Evolutionary conservation across 2,113 vertebrate genomes (phyloP).

Genomic region (Oreotrochilus melanogaster): DNA sequence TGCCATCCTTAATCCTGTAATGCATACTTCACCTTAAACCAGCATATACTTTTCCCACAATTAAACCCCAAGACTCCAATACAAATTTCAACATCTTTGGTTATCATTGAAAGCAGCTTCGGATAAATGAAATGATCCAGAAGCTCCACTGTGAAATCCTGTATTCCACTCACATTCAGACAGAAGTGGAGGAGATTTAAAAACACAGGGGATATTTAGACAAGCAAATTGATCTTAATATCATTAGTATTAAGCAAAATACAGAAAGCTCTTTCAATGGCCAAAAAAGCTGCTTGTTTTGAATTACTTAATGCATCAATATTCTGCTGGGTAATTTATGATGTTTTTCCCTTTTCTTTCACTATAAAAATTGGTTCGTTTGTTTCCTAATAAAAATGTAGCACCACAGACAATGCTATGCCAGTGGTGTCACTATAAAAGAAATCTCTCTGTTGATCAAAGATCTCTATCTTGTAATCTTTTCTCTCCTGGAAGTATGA

Average conservation of each 20-base stretch:
- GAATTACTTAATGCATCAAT: neutral
- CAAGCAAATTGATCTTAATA: neutral
- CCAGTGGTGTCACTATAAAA: neutral
- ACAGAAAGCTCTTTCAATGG: neutral
- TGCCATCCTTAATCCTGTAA: neutral
- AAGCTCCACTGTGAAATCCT: neutral
- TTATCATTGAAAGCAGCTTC: neutral
- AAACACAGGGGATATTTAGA: neutral
- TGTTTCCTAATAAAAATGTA: neutral
- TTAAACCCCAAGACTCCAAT: neutral
- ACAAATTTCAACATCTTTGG: neutral
- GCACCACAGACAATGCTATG: neutral
- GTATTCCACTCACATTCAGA: neutral
- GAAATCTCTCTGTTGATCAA: neutral
- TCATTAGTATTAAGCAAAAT: neutral
- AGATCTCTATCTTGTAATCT: neutral
- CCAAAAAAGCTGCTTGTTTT: neutral
- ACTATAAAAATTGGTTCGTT: neutral
- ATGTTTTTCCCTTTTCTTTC: neutral
- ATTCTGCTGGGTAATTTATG: neutral
- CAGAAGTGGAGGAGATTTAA: neutral
- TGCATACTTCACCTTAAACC: neutral
- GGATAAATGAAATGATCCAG: constrained; percentile 4
- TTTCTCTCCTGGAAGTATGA: neutral
- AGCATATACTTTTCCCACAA: neutral